phyloP scores from a whole-genome alignment of 1,140 invertebrate genomes.

The Anastatus disparis region DNA sequence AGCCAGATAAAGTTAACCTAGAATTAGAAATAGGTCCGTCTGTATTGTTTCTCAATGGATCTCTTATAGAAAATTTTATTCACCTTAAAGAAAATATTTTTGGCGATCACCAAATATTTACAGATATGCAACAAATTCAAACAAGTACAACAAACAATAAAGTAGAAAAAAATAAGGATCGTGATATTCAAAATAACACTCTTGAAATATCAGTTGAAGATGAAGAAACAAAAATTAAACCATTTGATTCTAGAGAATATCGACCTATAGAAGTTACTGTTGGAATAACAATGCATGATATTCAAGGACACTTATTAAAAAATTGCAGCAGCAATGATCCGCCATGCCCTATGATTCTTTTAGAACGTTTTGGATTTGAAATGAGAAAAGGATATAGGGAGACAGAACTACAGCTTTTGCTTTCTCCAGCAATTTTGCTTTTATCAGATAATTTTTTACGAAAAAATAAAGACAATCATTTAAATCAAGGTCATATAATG shows the following conservation, averaged over 20 bases:
- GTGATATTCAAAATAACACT: conserved; percentile 63
- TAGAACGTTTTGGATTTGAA: conserved; percentile 95
- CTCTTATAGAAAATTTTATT: conserved; percentile 87
- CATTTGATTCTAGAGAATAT: conserved; percentile 88
- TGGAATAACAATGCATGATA: conserved; percentile 93
- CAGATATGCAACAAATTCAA: conserved; percentile 83
- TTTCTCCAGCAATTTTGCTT: conserved; percentile 90
- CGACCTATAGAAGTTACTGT: conserved; percentile 91
- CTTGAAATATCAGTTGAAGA: conserved; percentile 67
- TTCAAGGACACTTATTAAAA: conserved; percentile 92
- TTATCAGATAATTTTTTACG: conserved; percentile 78
- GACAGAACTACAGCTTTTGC: conserved; percentile 88
- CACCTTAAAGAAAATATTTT: conserved; percentile 96
- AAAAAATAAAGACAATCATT: conserved; percentile 76
- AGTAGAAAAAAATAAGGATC: conserved; percentile 62
- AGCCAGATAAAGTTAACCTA: conserved; percentile 87
- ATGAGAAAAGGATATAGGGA: conserved; percentile 94
- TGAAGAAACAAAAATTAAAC: conserved; percentile 67
- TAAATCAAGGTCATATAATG: conserved; percentile 89
- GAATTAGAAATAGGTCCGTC: conserved; percentile 95
- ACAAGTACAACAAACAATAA: conserved; percentile 49
- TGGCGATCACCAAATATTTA: conserved; percentile 93
- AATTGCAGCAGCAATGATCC: conserved; percentile 88
- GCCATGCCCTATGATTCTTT: conserved; percentile 87
- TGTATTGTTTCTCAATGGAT: conserved; percentile 88